A percentile compares a stretch with the other conserved stretches of the same genome.
Conservation (phyloP, 2,113 vertebrate genomes). For the Hemiscyllium ocellatum region DNA sequence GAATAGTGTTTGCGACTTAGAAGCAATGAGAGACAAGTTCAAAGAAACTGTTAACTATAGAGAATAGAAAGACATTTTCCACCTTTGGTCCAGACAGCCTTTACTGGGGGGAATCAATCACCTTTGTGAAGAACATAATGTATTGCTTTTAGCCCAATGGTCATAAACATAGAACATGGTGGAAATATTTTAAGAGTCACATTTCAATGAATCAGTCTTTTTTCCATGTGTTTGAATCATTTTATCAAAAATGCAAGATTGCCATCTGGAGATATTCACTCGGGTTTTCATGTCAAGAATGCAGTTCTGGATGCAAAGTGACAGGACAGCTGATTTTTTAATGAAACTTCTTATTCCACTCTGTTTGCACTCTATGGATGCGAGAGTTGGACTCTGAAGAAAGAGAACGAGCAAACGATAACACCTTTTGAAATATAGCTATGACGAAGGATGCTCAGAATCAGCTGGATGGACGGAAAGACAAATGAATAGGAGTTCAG, state of each 20-base stretch:
- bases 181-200: too few relatives aligned
- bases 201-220: background rate
- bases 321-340: background rate
- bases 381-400: too few relatives aligned
- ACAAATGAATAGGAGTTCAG: too few relatives aligned
- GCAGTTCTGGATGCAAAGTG: background rate
- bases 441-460: too few relatives aligned
- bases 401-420: too few relatives aligned
- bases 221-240: conserved; percentile 2
- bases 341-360: too few relatives aligned
- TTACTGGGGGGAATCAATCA: background rate
- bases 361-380: too few relatives aligned
- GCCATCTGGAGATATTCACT: background rate
- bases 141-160: background rate
- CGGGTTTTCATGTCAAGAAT: background rate
- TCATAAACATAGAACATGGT: background rate
- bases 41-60: background rate
- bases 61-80: background rate
- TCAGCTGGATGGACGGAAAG: too few relatives aligned
- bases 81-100: background rate
- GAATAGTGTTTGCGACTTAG: background rate
- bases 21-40: background rate
- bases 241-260: background rate
- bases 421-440: too few relatives aligned
- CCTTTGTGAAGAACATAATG: too few relatives aligned